Conservation (phyloP, 2,888 invertebrate species). For the Galerucella pusilla region DNA sequence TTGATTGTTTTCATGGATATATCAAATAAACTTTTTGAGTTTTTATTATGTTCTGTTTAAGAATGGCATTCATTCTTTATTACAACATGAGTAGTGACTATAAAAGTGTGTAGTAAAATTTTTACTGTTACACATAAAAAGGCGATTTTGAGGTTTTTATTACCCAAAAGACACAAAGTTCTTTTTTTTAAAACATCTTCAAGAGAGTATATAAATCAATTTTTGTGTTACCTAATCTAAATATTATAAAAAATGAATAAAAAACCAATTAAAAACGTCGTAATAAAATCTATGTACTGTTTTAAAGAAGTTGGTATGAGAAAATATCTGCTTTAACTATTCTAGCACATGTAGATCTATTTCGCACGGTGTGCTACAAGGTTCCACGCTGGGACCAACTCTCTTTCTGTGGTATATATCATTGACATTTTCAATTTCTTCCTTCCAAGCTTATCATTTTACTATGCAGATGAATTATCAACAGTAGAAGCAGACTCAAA, state of each 20-base stretch:
- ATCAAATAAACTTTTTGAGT: conserved; percentile 3
- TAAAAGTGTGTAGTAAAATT: conserved; percentile 33
- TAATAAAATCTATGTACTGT: not conserved
- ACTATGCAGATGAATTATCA: too few relatives aligned
- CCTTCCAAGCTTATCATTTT: too few relatives aligned
- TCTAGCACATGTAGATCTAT: too few relatives aligned
- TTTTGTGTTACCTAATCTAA: conserved; percentile 30
- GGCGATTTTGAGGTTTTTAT: conserved; percentile 27
- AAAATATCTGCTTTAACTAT: too few relatives aligned
- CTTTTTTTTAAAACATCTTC: conserved; percentile 25
- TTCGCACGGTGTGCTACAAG: too few relatives aligned
- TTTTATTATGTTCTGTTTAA: conserved; percentile 16
- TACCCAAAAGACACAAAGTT: conserved; percentile 31
- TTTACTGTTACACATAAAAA: conserved; percentile 34
- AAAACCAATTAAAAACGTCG: not conserved
- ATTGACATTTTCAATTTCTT: too few relatives aligned
- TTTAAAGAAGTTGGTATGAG: not conserved
- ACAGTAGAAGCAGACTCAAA: too few relatives aligned
- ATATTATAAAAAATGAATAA: conserved; percentile 30
- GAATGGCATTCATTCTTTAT: conserved; percentile 23
- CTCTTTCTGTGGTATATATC: too few relatives aligned
- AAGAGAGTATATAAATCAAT: conserved; percentile 30
- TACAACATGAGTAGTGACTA: conserved; percentile 26
- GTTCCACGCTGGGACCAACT: too few relatives aligned
- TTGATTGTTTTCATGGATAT: conserved; percentile 4